phyloP scores from a whole-genome alignment of 2,888 invertebrate genomes.

The Maniola hyperantus region DNA sequence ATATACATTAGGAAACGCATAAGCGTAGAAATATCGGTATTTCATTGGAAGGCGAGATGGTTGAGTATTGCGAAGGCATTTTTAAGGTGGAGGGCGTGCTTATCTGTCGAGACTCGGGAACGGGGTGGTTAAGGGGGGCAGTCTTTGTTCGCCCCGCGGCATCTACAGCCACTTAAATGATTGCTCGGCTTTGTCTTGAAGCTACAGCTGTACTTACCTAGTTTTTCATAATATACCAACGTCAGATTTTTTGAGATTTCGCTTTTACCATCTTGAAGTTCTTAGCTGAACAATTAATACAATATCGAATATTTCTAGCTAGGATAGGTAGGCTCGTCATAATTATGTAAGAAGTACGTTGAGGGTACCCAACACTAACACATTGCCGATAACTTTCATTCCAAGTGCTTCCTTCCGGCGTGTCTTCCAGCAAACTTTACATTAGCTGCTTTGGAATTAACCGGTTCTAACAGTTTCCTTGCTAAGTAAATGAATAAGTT shows the following conservation, averaged over 20 bases:
- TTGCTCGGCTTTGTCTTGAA: constrained; percentile 61
- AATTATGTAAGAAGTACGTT: background rate
- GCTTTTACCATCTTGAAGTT: background rate
- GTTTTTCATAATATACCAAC: constrained; percentile 4
- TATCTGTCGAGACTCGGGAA: constrained; percentile 53
- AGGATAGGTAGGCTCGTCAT: background rate
- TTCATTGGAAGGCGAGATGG: constrained; percentile 52
- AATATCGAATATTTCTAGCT: background rate
- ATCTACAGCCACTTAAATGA: constrained; percentile 76
- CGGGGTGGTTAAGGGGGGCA: constrained; percentile 44
- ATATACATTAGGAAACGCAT: constrained; percentile 56
- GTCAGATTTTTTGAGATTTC: background rate
- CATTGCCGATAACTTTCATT: constrained; percentile 3
- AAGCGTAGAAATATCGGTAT: constrained; percentile 51
- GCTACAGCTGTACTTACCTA: constrained; percentile 16
- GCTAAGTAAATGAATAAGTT: constrained; percentile 15
- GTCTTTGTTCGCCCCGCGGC: constrained; percentile 65
- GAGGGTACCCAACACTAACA: background rate
- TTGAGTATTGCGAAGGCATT: constrained; percentile 59
- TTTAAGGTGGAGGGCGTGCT: constrained; percentile 63
- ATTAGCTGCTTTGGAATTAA: background rate
- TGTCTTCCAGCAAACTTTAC: constrained; percentile 3
- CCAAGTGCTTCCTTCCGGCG: too few species aligned
- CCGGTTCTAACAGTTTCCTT: background rate
- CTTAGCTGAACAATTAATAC: background rate